phyloP scores from a whole-genome alignment of 1,140 invertebrate genomes.

The Diachasmimorpha longicaudata region DNA sequence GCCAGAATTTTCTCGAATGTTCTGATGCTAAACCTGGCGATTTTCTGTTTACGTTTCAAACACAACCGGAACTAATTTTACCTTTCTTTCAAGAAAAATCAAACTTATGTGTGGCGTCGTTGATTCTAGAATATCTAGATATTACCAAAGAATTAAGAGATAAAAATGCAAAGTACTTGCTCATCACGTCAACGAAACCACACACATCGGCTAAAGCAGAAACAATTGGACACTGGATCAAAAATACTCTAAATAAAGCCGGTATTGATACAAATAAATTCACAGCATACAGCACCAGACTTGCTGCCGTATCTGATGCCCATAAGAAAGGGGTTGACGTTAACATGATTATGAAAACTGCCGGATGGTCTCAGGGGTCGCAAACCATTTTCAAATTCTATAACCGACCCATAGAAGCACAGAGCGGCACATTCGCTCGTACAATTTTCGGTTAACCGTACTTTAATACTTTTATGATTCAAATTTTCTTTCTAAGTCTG shows the following conservation, averaged over 20 bases:
- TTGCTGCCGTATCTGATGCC: constrained; percentile 15
- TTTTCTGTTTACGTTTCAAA: too few relatives aligned
- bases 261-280: constrained; percentile 10
- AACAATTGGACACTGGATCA: constrained; percentile 26
- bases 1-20: too few relatives aligned
- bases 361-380: neutral
- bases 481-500: too few relatives aligned
- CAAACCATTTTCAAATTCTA: constrained; percentile 1
- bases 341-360: constrained; percentile 3
- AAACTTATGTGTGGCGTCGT: constrained; percentile 23
- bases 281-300: constrained; percentile 10
- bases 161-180: constrained; percentile 16
- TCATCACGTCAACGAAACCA: constrained; percentile 26
- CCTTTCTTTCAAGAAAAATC: constrained; percentile 25
- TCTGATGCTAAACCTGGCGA: too few relatives aligned
- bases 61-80: constrained; percentile 29
- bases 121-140: constrained; percentile 25
- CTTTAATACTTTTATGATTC: neutral
- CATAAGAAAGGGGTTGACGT: constrained; percentile 6
- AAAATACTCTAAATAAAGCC: neutral
- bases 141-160: constrained; percentile 8
- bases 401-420: neutral
- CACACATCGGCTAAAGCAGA: constrained; percentile 18
- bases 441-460: neutral
- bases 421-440: neutral